A percentile compares a stretch with the other conserved stretches of the same genome.
Conservation (phyloP, 2,113 vertebrate species). For the Pterocles gutturalis region DNA sequence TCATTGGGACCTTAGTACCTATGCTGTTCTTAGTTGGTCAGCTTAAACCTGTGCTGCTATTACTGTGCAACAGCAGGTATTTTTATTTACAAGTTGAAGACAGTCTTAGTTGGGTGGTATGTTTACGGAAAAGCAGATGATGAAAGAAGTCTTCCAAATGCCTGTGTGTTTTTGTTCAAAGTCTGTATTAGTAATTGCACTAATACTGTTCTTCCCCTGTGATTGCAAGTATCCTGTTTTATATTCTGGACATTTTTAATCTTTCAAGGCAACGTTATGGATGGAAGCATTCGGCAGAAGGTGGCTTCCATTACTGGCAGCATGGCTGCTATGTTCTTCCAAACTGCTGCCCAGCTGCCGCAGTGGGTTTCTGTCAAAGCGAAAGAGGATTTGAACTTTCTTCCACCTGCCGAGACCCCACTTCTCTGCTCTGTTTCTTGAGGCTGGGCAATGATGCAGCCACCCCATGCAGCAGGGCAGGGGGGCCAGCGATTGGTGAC, state of each 20-base stretch:
- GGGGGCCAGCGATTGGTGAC: background rate
- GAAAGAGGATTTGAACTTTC: background rate
- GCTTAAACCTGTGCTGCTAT: background rate
- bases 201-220: background rate
- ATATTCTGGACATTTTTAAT: background rate
- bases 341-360: background rate
- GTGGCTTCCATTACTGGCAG: background rate
- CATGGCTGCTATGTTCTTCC: background rate
- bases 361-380: background rate
- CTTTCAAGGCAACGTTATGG: background rate
- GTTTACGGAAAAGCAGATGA: background rate
- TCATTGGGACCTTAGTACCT: background rate
- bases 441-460: background rate
- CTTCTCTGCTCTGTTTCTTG: background rate
- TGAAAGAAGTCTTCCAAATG: background rate
- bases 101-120: background rate
- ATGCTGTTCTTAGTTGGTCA: background rate
- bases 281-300: background rate
- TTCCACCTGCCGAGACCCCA: rapidly evolving
- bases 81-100: background rate
- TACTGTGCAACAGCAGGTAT: background rate
- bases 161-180: background rate
- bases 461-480: background rate
- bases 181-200: background rate
- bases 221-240: background rate